These are phyloP conservation scores for Salvelinus alpinus DNA, from an alignment of 2,113 vertebrate genomes.

Conservation along the genomic window DNA sequence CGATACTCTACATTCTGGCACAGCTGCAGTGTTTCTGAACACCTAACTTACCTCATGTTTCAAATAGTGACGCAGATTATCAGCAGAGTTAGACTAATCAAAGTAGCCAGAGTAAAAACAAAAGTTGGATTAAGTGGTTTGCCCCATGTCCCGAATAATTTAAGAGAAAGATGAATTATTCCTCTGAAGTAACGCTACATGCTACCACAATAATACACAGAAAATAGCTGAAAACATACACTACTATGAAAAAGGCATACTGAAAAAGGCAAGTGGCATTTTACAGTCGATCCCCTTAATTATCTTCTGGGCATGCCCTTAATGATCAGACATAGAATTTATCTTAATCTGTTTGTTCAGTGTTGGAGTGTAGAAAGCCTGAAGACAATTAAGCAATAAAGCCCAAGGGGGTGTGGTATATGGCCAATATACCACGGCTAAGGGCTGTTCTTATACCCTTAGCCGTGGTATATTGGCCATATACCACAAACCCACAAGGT, in stretches of 20 bases:
- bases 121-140: slow-evolving; percentile 3
- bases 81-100: slow-evolving; percentile 56
- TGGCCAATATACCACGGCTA: no score
- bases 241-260: neutral
- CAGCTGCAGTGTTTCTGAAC: neutral
- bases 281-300: neutral
- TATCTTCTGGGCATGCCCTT: neutral
- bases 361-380: neutral
- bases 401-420: no score
- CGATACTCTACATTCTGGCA: neutral
- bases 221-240: neutral
- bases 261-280: neutral
- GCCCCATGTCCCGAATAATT: neutral
- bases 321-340: neutral
- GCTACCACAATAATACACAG: neutral
- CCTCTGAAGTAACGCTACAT: neutral
- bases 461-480: no score
- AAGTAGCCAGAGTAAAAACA: slow-evolving; percentile 40
- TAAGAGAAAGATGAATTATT: neutral
- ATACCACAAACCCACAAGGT: no score
- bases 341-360: neutral
- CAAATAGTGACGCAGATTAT: slow-evolving; percentile 61
- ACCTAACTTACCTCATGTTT: slow-evolving; percentile 65
- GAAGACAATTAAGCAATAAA: no score
- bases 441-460: no score